Conservation (phyloP, 2,888 invertebrate genomes). For the Cosmopolites sordidus region DNA sequence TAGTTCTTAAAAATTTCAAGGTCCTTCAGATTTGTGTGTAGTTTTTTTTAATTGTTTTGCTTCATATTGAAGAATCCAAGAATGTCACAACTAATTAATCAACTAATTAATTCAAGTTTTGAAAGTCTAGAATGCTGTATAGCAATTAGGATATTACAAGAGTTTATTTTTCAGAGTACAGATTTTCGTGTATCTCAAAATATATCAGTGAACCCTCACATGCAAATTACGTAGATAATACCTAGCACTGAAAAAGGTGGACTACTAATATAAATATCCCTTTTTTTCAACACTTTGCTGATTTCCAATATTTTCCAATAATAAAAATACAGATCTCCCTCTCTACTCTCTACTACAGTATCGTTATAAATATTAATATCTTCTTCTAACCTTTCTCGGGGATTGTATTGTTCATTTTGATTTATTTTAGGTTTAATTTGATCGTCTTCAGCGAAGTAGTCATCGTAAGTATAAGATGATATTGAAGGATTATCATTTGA, state of each 20-base stretch:
- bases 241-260: slow-evolving; percentile 33
- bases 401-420: background rate
- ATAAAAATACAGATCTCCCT: slow-evolving; percentile 39
- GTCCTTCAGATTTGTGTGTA: no score
- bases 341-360: slow-evolving; percentile 35
- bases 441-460: slow-evolving; percentile 4
- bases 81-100: no score
- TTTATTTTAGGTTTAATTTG: background rate
- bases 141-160: no score
- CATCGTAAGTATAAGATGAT: slow-evolving; percentile 1
- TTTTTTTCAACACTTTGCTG: slow-evolving; percentile 32
- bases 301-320: slow-evolving; percentile 42
- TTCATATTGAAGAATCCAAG: no score
- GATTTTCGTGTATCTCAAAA: background rate
- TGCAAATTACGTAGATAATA: no score
- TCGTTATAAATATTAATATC: slow-evolving; percentile 39
- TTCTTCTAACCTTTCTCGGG: slow-evolving; percentile 2
- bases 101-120: no score
- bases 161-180: no score
- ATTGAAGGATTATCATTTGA: background rate
- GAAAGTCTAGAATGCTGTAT: no score
- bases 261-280: slow-evolving; percentile 37
- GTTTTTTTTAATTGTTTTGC: no score
- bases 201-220: slow-evolving; percentile 10
- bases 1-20: no score